Conservation (phyloP, 2,113 vertebrate genomes). For the Neogobius melanostomus region DNA sequence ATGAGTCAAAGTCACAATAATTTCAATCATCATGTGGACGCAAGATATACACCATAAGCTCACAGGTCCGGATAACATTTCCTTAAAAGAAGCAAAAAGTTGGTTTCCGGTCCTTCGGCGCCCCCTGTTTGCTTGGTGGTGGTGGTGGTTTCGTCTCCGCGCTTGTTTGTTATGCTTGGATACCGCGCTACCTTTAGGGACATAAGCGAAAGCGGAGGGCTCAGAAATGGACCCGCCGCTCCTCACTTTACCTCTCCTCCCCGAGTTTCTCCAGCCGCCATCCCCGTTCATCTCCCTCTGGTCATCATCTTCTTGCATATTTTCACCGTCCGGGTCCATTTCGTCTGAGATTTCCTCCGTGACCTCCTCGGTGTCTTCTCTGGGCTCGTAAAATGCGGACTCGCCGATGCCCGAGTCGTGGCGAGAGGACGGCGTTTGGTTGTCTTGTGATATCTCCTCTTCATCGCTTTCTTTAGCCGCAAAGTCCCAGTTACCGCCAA, state of each 20-base stretch:
- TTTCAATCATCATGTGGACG: constrained; percentile 83
- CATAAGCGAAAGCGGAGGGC: constrained; percentile 47
- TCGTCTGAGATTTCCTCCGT: constrained; percentile 46
- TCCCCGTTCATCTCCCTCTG: constrained; percentile 68
- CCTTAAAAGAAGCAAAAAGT: constrained; percentile 67
- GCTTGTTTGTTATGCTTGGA: constrained; percentile 77
- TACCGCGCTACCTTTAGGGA: constrained; percentile 58
- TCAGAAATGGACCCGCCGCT: constrained; percentile 58
- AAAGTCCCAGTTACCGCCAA: constrained; percentile 20
- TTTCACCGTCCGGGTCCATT: constrained; percentile 43
- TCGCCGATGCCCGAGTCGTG: constrained; percentile 46
- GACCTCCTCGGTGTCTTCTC: constrained; percentile 52
- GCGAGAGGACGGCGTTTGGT: constrained; percentile 24
- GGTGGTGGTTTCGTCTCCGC: constrained; percentile 81
- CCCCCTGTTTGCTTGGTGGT: constrained; percentile 71
- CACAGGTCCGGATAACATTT: constrained; percentile 75
- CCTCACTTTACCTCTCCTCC: constrained; percentile 63
- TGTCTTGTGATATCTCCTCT: constrained; percentile 54
- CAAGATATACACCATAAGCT: constrained; percentile 84
- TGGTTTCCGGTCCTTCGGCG: constrained; percentile 67
- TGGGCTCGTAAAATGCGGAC: constrained; percentile 37
- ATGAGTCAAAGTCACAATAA: constrained; percentile 82
- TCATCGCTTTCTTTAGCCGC: constrained; percentile 30
- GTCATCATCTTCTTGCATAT: constrained; percentile 64
- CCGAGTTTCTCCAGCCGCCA: constrained; percentile 64